These are phyloP conservation scores for Hucho hucho DNA, from an alignment of 2,113 vertebrate genomes.

Conservation along the genomic window DNA sequence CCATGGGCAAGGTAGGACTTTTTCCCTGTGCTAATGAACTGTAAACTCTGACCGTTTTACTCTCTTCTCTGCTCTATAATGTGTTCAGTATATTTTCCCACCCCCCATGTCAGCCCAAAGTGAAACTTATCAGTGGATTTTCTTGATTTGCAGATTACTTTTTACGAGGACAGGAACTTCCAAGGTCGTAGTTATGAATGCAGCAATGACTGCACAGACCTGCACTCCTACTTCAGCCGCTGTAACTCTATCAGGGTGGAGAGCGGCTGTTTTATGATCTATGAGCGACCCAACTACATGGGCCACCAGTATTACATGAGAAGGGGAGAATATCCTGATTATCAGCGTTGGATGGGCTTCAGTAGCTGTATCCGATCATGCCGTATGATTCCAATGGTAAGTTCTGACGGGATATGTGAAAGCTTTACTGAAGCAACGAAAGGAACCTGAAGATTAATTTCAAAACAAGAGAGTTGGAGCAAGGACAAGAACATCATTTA, in stretches of 20 bases:
- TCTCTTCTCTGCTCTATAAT: not conserved
- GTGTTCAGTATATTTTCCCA: not conserved
- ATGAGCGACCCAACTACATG: conserved; percentile 73
- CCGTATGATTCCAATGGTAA: conserved; percentile 73
- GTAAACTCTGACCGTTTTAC: not conserved
- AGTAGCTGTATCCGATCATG: conserved; percentile 69
- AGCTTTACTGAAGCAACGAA: not conserved
- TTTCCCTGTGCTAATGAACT: conserved; percentile 29
- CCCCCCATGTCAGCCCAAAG: not conserved
- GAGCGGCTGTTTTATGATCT: conserved; percentile 75
- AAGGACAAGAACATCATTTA: too few relatives aligned
- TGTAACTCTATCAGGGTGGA: conserved; percentile 76
- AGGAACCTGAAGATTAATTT: not conserved
- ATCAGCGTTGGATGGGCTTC: conserved; percentile 67
- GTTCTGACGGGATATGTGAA: not conserved
- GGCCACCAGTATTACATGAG: conserved; percentile 73
- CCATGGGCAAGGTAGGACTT: conserved; percentile 76
- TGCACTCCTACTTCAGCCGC: conserved; percentile 70
- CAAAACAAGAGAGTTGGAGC: too few relatives aligned
- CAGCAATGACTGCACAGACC: conserved; percentile 71
- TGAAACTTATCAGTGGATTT: not conserved
- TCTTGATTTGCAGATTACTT: conserved; percentile 67
- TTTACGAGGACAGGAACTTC: conserved; percentile 81
- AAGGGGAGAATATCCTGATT: conserved; percentile 72
- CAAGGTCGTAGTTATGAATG: conserved; percentile 79